phyloP scores from a whole-genome alignment of 2,888 invertebrate species.

The Eudasyphora cyanicolor region DNA sequence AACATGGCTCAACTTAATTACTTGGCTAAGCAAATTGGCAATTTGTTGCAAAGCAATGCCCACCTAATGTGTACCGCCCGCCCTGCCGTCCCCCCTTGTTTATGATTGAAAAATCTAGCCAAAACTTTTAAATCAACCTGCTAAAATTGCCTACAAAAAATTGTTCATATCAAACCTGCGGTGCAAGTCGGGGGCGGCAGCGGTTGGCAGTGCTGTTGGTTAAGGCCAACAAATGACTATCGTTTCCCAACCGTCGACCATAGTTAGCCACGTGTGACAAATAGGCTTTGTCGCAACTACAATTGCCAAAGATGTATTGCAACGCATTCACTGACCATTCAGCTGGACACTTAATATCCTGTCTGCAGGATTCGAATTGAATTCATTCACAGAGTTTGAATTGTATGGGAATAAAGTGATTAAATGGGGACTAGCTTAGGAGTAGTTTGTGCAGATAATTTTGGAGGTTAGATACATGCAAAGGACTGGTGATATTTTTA shows the following conservation, averaged over 20 bases:
- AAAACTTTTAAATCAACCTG: slow-evolving; percentile 21
- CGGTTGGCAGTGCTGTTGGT: not conserved
- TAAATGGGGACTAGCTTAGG: too few relatives aligned
- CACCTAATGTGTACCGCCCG: too few relatives aligned
- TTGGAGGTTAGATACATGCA: too few relatives aligned
- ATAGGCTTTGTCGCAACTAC: not conserved
- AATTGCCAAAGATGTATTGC: slow-evolving; percentile 8
- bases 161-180: too few relatives aligned
- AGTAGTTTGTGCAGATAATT: too few relatives aligned
- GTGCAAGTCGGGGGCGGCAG: too few relatives aligned
- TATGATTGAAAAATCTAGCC: too few relatives aligned
- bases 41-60: not conserved
- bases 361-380: slow-evolving; percentile 16
- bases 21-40: slow-evolving; percentile 52
- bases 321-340: slow-evolving; percentile 16
- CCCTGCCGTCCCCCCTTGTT: not conserved
- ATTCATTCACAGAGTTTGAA: slow-evolving; percentile 16
- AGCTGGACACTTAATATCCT: slow-evolving; percentile 57
- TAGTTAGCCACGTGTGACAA: slow-evolving; percentile 38
- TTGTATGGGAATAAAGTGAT: not conserved
- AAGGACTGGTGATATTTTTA: too few relatives aligned
- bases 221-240: not conserved
- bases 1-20: slow-evolving; percentile 59
- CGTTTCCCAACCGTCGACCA: not conserved
- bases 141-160: slow-evolving; percentile 31